These are phyloP conservation scores for Orchestia grillus DNA, from an alignment of 1,140 invertebrate genomes.

Conservation along the genomic window DNA sequence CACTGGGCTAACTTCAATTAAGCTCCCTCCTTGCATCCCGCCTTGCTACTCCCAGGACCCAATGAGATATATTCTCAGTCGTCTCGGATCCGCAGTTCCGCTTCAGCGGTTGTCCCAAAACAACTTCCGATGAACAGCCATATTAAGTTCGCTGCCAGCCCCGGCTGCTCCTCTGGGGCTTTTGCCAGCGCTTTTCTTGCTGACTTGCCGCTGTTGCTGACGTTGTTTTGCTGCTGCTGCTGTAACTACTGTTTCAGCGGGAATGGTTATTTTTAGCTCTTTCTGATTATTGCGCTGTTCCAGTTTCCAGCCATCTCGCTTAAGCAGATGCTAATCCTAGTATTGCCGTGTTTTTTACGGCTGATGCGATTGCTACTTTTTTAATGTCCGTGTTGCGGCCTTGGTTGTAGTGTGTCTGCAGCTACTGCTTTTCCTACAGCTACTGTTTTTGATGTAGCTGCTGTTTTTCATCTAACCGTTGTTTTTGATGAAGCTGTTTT, in stretches of 20 bases:
- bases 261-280: not conserved
- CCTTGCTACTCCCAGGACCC: not conserved
- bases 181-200: not conserved
- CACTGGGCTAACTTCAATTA: not conserved
- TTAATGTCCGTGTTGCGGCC: too few relatives aligned
- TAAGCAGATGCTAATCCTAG: too few relatives aligned
- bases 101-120: constrained; percentile 29
- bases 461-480: too few relatives aligned
- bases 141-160: not conserved
- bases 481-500: too few relatives aligned
- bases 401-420: too few relatives aligned
- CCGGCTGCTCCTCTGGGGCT: not conserved
- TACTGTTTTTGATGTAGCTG: too few relatives aligned
- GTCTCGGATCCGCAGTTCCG: not conserved
- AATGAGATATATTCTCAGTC: not conserved
- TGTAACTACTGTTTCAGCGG: not conserved
- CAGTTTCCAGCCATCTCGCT: too few relatives aligned
- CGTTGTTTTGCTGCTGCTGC: not conserved
- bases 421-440: too few relatives aligned
- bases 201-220: not conserved
- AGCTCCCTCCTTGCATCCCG: not conserved
- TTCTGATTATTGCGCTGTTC: not conserved
- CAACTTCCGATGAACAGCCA: constrained; percentile 38
- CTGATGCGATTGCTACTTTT: too few relatives aligned
- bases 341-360: too few relatives aligned